Evolutionary conservation across 2,113 vertebrate species (phyloP), one percentile per base, ranked within the genome.

Genomic region (Onychostruthus taczanowskii): DNA sequence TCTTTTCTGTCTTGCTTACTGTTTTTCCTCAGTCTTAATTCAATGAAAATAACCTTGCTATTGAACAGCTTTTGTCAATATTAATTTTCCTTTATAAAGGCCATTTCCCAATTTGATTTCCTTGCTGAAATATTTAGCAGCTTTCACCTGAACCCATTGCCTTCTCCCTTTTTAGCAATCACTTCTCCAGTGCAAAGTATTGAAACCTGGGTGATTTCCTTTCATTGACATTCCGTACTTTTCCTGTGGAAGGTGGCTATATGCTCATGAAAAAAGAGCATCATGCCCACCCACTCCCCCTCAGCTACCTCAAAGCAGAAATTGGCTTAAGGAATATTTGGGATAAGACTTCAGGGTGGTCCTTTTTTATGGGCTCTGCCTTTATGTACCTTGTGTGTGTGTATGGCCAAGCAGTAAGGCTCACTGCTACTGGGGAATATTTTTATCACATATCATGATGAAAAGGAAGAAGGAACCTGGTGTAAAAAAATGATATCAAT

Each of bases 1-100:
- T 80, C 72, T 75, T 7, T n/a, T 76, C 41, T 75, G 21, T 13
- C 89, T n/a, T 66, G 35, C 82, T 75, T 87, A 47, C 22, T 47
- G 14, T 63, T 95, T 95, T 96, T 90, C 58, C 88, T 95, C 62
- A 53, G 84, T 90, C 76, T 93, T 95, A 94, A 96, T 92, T 96
- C 94, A 94, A 46, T 91, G 86, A 88, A 95, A 97, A 89, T 91
- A 35, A 92, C 82, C 87, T 95, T 96, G 56, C 44, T 95, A 91
- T 70, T 76, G 74, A 69, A 58, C 55, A 91, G 17, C 30, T 93
- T 95, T 88, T 95, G 80, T 92, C 95, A 97, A 96, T 97, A 97
- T 78, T 87, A 56, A 89, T 97, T 96, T 88, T 96, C 44, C 30
- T 92, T 89, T 94, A 62, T 58, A 91, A 92, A 93, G 63, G 22